Evolutionary conservation across 2,797 vertebrate species (phyloP), one percentile per base, ranked within the genome.

Genomic region (Meriones psammophilus): DNA sequence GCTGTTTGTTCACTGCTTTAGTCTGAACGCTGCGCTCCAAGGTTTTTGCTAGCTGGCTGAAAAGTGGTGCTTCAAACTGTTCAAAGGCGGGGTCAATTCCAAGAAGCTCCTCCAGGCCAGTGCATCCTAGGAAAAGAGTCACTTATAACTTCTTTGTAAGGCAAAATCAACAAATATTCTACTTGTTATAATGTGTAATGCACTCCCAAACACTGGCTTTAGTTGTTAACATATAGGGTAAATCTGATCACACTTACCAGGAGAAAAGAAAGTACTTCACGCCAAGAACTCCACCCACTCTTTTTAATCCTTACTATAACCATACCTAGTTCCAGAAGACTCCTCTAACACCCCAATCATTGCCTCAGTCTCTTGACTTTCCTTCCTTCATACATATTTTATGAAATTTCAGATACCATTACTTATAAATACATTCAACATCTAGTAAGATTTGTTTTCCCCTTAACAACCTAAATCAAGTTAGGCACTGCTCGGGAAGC

Each of bases 21-120:
- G 99, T 98, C 97, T 99, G 99, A 94, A 99, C 98, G 8, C 99
- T 99, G 50, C 99, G 99, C 97, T 99, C 99, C 94, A 99, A 93
- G 6, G 98, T 98, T 97, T 99, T 97, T 50, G 99, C 99, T 0
- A 98, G 98, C 6, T 98, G 98, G 97, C 99, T 99, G 98, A 99
- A 99, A 94, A 99, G 98, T 0, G 98, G 99, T 77, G 99, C 98
- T 97, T 99, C 99, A 96, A 99, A 99, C 93, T 98, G 98, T 95
- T 98, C 98, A 97, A 99, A 99, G 0, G 98, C 98, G 0, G 99
- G 98, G 94, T 99, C 99, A 13, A 99, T 99, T 17, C 99, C 99
- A 96, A 99, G 98, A 69, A 99, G 98, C 95, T 99, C 99, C 95
- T 99, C 99, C 76, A 99, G 98, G 46, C 99, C 99, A 0, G 99